phyloP scores from a whole-genome alignment of 2,113 vertebrate species.

The Pan paniscus region DNA sequence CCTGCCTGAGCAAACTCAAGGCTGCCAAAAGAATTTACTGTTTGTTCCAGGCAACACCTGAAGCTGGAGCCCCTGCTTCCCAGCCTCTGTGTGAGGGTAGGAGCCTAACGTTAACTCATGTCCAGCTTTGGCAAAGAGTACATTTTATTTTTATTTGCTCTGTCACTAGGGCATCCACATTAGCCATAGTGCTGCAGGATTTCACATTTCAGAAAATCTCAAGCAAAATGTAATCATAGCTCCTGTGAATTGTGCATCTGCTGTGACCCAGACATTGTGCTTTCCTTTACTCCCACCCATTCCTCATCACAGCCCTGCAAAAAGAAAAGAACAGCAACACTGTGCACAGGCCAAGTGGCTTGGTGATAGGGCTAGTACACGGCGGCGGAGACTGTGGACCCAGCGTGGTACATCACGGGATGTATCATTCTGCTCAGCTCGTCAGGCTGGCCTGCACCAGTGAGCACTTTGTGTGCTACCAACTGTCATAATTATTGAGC shows the following conservation, averaged over 20 bases:
- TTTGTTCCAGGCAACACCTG: background rate
- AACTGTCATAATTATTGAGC: background rate
- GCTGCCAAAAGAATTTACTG: background rate
- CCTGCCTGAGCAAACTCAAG: background rate
- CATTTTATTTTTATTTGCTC: background rate
- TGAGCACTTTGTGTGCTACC: background rate
- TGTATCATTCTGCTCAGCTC: accelerated
- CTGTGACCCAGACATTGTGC: background rate
- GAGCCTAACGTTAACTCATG: background rate
- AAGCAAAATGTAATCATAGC: background rate
- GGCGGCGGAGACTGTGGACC: background rate
- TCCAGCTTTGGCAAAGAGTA: background rate
- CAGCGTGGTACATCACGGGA: accelerated
- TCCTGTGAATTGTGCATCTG: background rate
- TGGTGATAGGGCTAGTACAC: background rate
- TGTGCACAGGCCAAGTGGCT: accelerated
- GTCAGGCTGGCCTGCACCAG: background rate
- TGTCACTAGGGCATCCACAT: background rate
- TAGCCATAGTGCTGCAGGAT: background rate
- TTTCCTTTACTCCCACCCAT: background rate
- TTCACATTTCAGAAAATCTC: background rate
- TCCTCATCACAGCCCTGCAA: background rate
- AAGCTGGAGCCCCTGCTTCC: background rate
- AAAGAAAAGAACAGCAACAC: background rate
- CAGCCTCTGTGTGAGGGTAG: background rate